These are phyloP conservation scores for Gymnorhina tibicen DNA, from an alignment of 2,113 vertebrate species.

Conservation along the genomic window DNA sequence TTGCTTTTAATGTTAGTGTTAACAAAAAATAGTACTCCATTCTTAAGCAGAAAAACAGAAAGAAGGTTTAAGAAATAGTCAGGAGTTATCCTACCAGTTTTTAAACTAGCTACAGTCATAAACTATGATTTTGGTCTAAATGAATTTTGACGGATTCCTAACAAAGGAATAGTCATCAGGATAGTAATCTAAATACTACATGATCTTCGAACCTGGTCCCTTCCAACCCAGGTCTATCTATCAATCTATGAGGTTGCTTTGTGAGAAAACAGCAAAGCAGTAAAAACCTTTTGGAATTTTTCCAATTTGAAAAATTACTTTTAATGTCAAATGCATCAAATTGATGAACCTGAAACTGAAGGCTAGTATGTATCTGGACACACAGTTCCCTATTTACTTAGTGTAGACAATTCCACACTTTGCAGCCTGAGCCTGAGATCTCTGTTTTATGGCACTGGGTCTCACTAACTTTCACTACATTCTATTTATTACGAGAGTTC, in stretches of 20 bases:
- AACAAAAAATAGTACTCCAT: not conserved
- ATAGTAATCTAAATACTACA: not conserved
- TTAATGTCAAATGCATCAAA: not conserved
- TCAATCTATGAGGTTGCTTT: not conserved
- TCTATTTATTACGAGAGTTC: not conserved
- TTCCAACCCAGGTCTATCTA: not conserved
- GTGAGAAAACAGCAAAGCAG: not conserved
- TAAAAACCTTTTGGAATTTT: not conserved
- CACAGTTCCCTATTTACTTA: not conserved
- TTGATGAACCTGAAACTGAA: not conserved
- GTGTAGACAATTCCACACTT: not conserved
- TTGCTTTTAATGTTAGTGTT: not conserved
- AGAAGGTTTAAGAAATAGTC: not conserved
- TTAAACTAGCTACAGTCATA: not conserved
- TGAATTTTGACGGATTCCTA: not conserved
- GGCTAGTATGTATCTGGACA: not conserved
- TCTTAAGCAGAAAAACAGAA: not conserved
- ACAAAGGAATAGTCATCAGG: not conserved
- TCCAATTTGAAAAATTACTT: not conserved
- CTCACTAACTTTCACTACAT: not conserved
- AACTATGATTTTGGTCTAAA: not conserved
- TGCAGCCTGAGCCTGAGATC: not conserved
- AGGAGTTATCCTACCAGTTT: not conserved
- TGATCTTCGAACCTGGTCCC: not conserved
- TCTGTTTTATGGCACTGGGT: not conserved